Percentiles rank a stretch among this genome's conserved stretches.
Evolutionary conservation across 1,140 invertebrate species (phyloP).

Genomic region (Anastrepha ludens): DNA sequence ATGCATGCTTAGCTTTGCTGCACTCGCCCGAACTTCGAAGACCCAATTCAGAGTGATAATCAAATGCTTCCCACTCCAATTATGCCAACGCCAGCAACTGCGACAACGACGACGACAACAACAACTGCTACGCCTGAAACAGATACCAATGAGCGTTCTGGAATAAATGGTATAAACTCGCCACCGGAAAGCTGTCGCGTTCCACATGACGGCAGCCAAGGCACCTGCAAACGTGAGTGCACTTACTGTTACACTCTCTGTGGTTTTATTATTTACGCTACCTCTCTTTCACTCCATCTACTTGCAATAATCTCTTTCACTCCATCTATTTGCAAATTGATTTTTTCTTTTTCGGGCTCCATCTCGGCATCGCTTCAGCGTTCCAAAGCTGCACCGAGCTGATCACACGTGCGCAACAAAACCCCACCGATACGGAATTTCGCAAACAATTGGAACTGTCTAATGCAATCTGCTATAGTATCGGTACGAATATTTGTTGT

Average conservation of each 20-base stretch:
- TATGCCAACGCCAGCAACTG: not conserved
- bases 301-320: not conserved
- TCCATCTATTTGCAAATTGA: not conserved
- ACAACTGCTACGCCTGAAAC: not conserved
- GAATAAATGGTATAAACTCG: not conserved
- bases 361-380: conserved; percentile 24
- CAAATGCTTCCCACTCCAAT: not conserved
- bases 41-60: conserved; percentile 27
- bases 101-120: not conserved
- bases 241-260: not conserved
- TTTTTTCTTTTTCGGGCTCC: not conserved
- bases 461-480: conserved; percentile 42
- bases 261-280: not conserved
- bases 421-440: conserved; percentile 52
- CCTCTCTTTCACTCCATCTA: not conserved
- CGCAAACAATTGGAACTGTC: conserved; percentile 46
- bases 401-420: conserved; percentile 5
- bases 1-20: not conserved
- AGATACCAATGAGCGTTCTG: conserved; percentile 5
- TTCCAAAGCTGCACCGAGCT: conserved; percentile 49
- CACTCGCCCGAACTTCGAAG: conserved; percentile 26
- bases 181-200: conserved; percentile 29
- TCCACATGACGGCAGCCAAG: conserved; percentile 30
- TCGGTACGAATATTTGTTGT: conserved; percentile 56
- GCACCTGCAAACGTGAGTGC: conserved; percentile 54